Evolutionary conservation across 2,113 vertebrate genomes (phyloP).

Genomic region (Zootoca vivipara): DNA sequence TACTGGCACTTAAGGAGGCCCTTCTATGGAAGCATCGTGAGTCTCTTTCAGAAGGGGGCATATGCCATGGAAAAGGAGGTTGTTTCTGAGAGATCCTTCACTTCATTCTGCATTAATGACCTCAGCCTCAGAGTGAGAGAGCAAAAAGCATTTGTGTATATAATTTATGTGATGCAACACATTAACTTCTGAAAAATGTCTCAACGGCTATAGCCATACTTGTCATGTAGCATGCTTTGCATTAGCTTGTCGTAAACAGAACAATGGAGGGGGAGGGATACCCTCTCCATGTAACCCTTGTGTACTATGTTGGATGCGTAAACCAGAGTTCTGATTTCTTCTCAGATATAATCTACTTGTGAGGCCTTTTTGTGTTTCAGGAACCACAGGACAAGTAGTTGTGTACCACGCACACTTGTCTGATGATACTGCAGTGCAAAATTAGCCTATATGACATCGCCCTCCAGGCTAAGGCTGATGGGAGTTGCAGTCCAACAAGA

Average conservation of each 20-base stretch:
- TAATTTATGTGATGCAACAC: slow-evolving; percentile 67
- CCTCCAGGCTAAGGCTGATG: too few species aligned
- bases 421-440: not conserved
- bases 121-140: slow-evolving; percentile 59
- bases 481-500: too few species aligned
- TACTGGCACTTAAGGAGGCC: slow-evolving; percentile 61
- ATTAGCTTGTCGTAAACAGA: slow-evolving; percentile 37
- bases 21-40: slow-evolving; percentile 61
- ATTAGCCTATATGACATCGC: too few species aligned
- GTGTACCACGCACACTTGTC: too few species aligned
- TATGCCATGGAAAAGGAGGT: slow-evolving; percentile 58
- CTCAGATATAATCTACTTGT: not conserved
- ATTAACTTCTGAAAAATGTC: slow-evolving; percentile 12
- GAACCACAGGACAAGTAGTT: not conserved
- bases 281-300: not conserved
- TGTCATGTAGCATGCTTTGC: slow-evolving; percentile 54
- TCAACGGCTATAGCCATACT: slow-evolving; percentile 48
- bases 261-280: not conserved
- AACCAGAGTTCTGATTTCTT: not conserved
- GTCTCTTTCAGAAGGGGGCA: slow-evolving; percentile 53
- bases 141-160: slow-evolving; percentile 70
- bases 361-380: not conserved
- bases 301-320: not conserved
- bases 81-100: slow-evolving; percentile 39
- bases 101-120: slow-evolving; percentile 59